Base-by-base conservation (phyloP, 2,888 invertebrate species). In the Zaprionus obscuricornis region DNA sequence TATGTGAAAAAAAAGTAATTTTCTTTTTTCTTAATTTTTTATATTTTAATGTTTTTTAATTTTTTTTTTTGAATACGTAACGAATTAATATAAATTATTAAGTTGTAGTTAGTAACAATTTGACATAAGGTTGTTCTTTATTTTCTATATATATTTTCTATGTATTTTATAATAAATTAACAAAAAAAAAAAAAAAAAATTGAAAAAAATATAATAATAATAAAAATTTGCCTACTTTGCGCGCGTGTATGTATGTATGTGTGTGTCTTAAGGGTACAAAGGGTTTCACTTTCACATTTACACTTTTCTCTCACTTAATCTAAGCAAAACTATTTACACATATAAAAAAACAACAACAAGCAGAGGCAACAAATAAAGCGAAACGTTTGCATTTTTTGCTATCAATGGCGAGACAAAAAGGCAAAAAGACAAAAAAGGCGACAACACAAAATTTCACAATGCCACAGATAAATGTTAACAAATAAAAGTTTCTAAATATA, bases 151-250 rank as follows among this genome's bases (percentile, higher is more conserved):
- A 56, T 58, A 58, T 1, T 22, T 47, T 64, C 22, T 40, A 17
- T 37, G 39, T 29, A 50, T 8, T 54, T 65, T 63, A 58, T 62
- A 66, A 72, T 56, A 65, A 63, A 58, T 75, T 67, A 67, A 64
- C 51, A 52, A 46, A 40, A 39, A 26, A 49, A 51, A 40, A 46
- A 27, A 45, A 50, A 47, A 8, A 39, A 26, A 24, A 46, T n/a
- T n/a, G n/a, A 45, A 33, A 14, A 16, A 17, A 54, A 46, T n/a
- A 39, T 34, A 50, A 47, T n/a, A 39, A 26, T 24, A 46, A 45
- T 29, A 14, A 16, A 17, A 54, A 46, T n/a, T n/a, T 57, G 55
- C 46, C 24, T 42, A n/a, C n/a, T n/a, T n/a, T n/a, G n/a, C n/a
- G 31, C 4, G 37, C 8, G 31, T 43, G 36, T 18, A 14, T 36